Evolutionary conservation across 2,113 vertebrate genomes (phyloP).

Genomic region (Cephalopholis sonnerati): DNA sequence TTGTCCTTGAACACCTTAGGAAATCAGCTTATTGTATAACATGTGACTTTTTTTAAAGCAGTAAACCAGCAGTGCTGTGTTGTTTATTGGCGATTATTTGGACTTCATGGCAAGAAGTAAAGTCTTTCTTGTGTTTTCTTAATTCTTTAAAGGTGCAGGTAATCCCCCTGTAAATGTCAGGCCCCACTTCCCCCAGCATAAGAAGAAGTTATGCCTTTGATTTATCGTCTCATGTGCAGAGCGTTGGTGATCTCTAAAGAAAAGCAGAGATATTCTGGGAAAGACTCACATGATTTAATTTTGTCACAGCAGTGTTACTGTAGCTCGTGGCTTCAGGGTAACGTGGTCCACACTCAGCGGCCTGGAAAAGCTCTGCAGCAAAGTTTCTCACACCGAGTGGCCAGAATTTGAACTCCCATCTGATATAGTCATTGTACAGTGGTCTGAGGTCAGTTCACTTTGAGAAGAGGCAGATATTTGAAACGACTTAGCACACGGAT

Average conservation of each 20-base stretch:
- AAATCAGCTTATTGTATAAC: neutral
- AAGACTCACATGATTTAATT: conserved; percentile 51
- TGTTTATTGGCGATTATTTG: neutral
- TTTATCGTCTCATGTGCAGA: conserved; percentile 3
- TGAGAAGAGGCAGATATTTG: conserved; percentile 36
- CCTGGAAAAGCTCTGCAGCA: conserved; percentile 42
- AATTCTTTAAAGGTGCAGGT: neutral
- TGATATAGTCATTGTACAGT: conserved; percentile 34
- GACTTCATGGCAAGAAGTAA: too few relatives aligned
- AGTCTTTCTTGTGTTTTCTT: neutral
- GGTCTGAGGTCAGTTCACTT: conserved; percentile 23
- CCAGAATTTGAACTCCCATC: conserved; percentile 24
- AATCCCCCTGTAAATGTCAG: neutral
- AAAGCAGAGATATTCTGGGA: conserved; percentile 48
- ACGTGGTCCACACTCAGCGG: neutral
- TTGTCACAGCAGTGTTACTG: conserved; percentile 37
- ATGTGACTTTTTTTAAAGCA: neutral
- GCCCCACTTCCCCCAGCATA: neutral
- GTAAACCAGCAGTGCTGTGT: neutral
- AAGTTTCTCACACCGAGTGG: conserved; percentile 5
- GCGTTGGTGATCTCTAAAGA: conserved; percentile 9
- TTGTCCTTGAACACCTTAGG: neutral
- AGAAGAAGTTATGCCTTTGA: neutral
- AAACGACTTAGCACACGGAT: neutral
- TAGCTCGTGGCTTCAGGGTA: conserved; percentile 45